Evolutionary conservation across 37 sponge, comb jelly and placozoan species (phyloP).

Genomic region (Halichondria panicea): DNA sequence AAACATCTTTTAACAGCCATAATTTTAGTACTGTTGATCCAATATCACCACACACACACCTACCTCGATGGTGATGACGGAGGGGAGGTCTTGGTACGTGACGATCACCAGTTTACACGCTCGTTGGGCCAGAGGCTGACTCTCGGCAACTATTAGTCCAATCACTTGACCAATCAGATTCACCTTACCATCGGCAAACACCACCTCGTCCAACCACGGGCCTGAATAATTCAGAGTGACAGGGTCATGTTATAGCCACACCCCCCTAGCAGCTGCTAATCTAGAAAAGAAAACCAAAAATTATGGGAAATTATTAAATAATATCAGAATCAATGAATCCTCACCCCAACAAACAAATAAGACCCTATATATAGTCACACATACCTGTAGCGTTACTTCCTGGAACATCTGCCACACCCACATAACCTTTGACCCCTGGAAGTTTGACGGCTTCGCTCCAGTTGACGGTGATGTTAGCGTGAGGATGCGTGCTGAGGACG

Average conservation of each 20-base stretch:
- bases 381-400: conserved; percentile 43
- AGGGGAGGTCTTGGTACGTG: conserved; percentile 63
- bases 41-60: too few species aligned
- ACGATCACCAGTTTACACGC: conserved; percentile 73
- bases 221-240: conserved; percentile 3
- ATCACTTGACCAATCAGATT: conserved; percentile 77
- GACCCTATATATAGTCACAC: too few species aligned
- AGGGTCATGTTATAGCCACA: too few species aligned
- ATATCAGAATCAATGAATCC: too few species aligned
- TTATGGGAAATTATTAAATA: too few species aligned
- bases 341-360: too few species aligned
- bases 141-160: conserved; percentile 73
- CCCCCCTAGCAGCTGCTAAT: too few species aligned
- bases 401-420: conserved; percentile 67
- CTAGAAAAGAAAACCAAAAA: too few species aligned
- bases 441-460: conserved; percentile 40
- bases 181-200: conserved; percentile 78
- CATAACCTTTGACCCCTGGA: conserved; percentile 58
- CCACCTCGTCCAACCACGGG: conserved; percentile 32
- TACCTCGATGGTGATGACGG: conserved; percentile 82
- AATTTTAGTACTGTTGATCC: too few species aligned
- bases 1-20: too few species aligned
- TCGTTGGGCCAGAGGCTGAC: conserved; percentile 59
- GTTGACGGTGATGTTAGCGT: conserved; percentile 71
- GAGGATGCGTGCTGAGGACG: conserved; percentile 61